Conservation (phyloP, 2,113 vertebrate genomes). For the Trematomus loennbergii region DNA sequence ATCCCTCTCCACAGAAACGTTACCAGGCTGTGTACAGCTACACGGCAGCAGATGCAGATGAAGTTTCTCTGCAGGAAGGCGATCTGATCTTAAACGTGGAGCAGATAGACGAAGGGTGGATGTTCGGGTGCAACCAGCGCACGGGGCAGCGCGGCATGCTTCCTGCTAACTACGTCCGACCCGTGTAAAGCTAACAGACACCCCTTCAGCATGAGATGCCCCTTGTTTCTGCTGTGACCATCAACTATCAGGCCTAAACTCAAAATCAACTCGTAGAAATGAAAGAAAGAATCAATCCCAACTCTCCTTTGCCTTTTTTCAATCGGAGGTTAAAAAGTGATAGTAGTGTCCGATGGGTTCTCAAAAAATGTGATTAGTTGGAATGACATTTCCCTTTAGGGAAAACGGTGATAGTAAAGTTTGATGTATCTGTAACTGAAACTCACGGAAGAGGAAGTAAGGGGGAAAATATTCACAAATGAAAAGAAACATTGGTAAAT, state of each 20-base stretch:
- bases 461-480: background rate
- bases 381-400: background rate
- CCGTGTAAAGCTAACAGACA: slow-evolving; percentile 78
- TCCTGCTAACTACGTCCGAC: slow-evolving; percentile 94
- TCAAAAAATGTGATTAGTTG: background rate
- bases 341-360: background rate
- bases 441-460: background rate
- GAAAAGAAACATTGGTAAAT: background rate
- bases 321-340: background rate
- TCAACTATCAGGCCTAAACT: background rate
- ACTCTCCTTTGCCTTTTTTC: background rate
- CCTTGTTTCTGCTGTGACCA: background rate
- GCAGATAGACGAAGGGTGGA: slow-evolving; percentile 96
- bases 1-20: slow-evolving; percentile 82
- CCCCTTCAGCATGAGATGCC: background rate
- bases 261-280: slow-evolving; percentile 5
- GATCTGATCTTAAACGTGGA: slow-evolving; percentile 94
- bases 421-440: background rate
- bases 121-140: slow-evolving; percentile 96
- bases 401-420: background rate
- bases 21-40: slow-evolving; percentile 95
- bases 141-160: slow-evolving; percentile 95
- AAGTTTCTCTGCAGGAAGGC: slow-evolving; percentile 94
- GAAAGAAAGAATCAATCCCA: background rate
- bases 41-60: slow-evolving; percentile 90